A percentile compares a stretch with the other conserved stretches of the same genome.
Conservation (phyloP, 2,797 vertebrate species). For the Sebastes diploproa region DNA sequence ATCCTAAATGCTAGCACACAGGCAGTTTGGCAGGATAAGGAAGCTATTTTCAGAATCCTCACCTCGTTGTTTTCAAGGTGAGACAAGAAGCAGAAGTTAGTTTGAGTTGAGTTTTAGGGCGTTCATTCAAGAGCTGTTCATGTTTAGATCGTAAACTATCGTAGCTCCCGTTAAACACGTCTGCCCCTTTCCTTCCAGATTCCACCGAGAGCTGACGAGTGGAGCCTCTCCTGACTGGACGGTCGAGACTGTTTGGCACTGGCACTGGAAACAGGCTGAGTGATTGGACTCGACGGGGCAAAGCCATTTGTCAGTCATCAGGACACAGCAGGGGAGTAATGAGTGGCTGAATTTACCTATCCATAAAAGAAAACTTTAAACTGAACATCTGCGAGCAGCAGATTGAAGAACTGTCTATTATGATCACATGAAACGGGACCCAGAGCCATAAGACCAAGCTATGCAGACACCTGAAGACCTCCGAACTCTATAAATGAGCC, state of each 20-base stretch:
- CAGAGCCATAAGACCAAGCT: not conserved
- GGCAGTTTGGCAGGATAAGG: slow-evolving; percentile 34
- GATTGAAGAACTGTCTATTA: not conserved
- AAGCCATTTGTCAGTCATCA: not conserved
- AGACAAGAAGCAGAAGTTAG: slow-evolving; percentile 27
- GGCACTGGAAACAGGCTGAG: slow-evolving; percentile 53
- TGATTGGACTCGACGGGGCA: not conserved
- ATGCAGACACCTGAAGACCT: not conserved
- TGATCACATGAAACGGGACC: not conserved
- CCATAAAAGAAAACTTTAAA: not conserved
- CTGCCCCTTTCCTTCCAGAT: slow-evolving; percentile 34
- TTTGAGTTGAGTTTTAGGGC: slow-evolving; percentile 1
- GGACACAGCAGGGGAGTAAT: not conserved
- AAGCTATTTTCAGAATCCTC: slow-evolving; percentile 19
- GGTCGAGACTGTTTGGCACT: slow-evolving; percentile 66
- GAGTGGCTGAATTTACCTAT: not conserved
- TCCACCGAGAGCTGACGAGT: slow-evolving; percentile 53
- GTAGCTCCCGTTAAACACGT: not conserved
- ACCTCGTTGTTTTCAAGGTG: slow-evolving; percentile 44
- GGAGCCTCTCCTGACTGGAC: slow-evolving; percentile 62
- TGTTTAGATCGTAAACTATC: not conserved
- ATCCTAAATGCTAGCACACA: slow-evolving; percentile 25
- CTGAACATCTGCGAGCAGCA: not conserved
- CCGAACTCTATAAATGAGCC: not conserved
- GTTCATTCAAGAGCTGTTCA: not conserved